Base-by-base conservation (phyloP, 2,113 vertebrate genomes). In the Heterocephalus glaber region DNA sequence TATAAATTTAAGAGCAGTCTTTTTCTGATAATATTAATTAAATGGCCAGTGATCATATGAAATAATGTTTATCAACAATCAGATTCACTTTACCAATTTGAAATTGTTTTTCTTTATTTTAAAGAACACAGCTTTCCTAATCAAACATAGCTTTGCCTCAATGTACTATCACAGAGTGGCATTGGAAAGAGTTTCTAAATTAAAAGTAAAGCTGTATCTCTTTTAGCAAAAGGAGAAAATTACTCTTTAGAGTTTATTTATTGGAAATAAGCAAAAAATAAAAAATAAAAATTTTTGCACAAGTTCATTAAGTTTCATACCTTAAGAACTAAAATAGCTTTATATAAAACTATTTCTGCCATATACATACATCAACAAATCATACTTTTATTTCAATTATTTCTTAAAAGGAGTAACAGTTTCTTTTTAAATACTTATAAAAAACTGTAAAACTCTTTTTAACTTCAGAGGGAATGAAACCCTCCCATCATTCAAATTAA, bases 301-400 rank as follows among this genome's bases (percentile, higher is more conserved):
- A 90, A 97, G 58, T 95, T 97, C 89, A 94, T 89, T 92, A 95
- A 92, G 90, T 61, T 87, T 92, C 65, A 93, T 22, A 92, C 28
- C 41, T 96, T 92, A 97, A 98, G 88, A 95, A 95, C 95, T 52
- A 97, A 58, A 90, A 95, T 96, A 95, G 76, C 68, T 82, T 94
- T 96, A 19, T 89, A 98, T 77, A 97, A 97, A 98, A 96, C 94
- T 86, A 88, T 63, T 82, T 54, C 16, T 96, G 58, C 4, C 94
- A 20, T 85, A 95, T 97, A 96, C 72, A 77, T 92, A 87, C 3
- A 94, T 41, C 88, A 97, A 80, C 30, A 68, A 38, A 12, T 13
- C 24, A 93, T 95, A 70, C 33, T 96, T 92, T 89, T 13, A 95
- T 95, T 95, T 70, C 81, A 86, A 52, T 80, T 90, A 77, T 92